Evolutionary conservation across 2,888 invertebrate species (phyloP).

Genomic region (Andrena haemorrhoa): DNA sequence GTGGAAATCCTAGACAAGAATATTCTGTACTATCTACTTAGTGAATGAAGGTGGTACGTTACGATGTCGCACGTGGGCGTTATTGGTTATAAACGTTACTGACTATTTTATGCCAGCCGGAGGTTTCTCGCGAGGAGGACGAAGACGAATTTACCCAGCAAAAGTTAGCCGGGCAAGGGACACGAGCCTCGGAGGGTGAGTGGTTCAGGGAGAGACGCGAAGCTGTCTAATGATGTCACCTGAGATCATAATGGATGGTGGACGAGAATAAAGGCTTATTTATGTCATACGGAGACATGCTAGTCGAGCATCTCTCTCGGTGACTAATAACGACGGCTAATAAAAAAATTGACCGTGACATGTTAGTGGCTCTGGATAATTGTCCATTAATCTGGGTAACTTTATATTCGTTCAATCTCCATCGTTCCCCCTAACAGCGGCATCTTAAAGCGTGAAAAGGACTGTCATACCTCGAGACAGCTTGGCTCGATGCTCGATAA

Average conservation of each 20-base stretch:
- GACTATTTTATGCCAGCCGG: conserved; percentile 1
- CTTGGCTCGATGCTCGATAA: neutral
- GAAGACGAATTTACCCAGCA: conserved; percentile 33
- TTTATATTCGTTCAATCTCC: no score
- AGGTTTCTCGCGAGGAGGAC: neutral
- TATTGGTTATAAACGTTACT: conserved; percentile 7
- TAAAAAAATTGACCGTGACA: conserved; percentile 12
- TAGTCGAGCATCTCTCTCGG: conserved; percentile 1
- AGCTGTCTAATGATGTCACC: conserved; percentile 77
- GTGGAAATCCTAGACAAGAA: no score
- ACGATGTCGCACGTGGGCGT: no score
- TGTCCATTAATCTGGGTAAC: no score
- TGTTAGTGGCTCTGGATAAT: neutral
- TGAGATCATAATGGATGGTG: conserved; percentile 77
- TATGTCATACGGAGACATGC: conserved; percentile 55
- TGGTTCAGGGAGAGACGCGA: conserved; percentile 45
- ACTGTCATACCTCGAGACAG: neutral
- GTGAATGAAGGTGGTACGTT: no score
- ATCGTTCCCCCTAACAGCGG: no score
- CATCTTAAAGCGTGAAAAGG: no score
- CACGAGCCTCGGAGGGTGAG: conserved; percentile 34
- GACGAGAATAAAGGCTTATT: conserved; percentile 72
- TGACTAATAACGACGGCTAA: conserved; percentile 29
- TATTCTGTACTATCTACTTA: no score
- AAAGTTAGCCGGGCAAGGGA: conserved; percentile 18